Percentiles rank a stretch among this genome's conserved stretches.
These are phyloP conservation scores for Parnassius mnemosyne DNA, from an alignment of 2,888 invertebrate species.

Conservation along the genomic window DNA sequence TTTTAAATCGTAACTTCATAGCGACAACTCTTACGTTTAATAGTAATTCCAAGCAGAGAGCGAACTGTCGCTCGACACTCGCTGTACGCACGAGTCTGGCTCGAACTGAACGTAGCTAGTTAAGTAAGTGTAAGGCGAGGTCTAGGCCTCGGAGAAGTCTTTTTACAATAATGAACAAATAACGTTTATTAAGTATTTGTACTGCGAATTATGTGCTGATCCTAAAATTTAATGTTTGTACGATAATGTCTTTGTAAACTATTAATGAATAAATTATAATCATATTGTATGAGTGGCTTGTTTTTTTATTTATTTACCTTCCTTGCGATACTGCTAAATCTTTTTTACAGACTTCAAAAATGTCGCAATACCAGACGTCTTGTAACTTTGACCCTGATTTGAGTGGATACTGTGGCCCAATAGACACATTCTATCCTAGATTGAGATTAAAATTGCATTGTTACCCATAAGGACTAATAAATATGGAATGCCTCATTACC, in stretches of 20 bases:
- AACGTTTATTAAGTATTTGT: constrained; percentile 40
- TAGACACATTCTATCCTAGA: too few species aligned
- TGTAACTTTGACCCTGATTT: too few species aligned
- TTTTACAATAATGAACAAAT: constrained; percentile 44
- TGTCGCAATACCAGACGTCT: too few species aligned
- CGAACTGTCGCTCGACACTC: background rate
- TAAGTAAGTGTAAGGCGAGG: background rate
- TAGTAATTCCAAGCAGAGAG: background rate
- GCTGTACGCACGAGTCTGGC: background rate
- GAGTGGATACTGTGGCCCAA: too few species aligned
- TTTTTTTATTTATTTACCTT: constrained; percentile 52
- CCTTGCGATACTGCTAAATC: background rate
- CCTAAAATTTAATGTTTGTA: constrained; percentile 68
- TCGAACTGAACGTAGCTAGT: background rate
- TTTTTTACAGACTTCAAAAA: too few species aligned
- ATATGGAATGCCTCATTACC: too few species aligned
- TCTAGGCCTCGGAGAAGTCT: constrained; percentile 14
- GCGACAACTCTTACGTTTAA: too few species aligned
- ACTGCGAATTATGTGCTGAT: constrained; percentile 50
- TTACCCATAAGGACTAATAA: too few species aligned
- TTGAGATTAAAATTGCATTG: too few species aligned
- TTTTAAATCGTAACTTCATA: background rate
- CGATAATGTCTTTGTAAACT: constrained; percentile 79
- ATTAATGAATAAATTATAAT: constrained; percentile 80
- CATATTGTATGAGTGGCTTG: constrained; percentile 62